A percentile compares a stretch with the other conserved stretches of the same genome.
Conservation (phyloP, 2,113 vertebrate species). For the Psammodynastes pulverulentus region DNA sequence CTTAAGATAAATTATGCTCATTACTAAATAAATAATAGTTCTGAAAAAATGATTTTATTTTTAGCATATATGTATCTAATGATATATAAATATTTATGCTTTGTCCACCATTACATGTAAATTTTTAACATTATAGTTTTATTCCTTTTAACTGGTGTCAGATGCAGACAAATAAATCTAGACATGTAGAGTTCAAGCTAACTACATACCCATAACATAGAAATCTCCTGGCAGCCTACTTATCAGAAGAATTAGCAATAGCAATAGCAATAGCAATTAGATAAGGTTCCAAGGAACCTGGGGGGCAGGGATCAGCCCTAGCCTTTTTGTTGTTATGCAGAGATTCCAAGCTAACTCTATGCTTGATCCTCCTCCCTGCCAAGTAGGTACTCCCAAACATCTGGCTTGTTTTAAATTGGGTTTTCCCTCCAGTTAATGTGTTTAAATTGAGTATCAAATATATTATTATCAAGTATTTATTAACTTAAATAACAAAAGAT, state of each 20-base stretch:
- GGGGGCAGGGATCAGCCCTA: not conserved
- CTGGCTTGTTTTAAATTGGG: not conserved
- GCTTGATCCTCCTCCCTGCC: not conserved
- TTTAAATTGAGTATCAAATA: not conserved
- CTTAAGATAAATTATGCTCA: slow-evolving; percentile 66
- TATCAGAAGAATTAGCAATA: not conserved
- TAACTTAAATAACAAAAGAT: not conserved
- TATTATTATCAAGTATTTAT: not conserved
- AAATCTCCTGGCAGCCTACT: not conserved
- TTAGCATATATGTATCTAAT: slow-evolving; percentile 63
- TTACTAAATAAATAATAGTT: slow-evolving; percentile 65
- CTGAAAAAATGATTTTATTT: slow-evolving; percentile 69
- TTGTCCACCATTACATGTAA: slow-evolving; percentile 45
- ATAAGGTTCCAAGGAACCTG: not conserved
- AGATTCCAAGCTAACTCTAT: not conserved
- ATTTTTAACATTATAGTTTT: slow-evolving; percentile 52
- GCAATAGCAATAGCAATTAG: too few relatives aligned
- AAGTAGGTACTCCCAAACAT: not conserved
- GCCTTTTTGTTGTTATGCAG: not conserved
- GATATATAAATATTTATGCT: slow-evolving; percentile 71
- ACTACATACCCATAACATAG: not conserved
- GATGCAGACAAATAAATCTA: not conserved
- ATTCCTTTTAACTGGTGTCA: slow-evolving; percentile 29
- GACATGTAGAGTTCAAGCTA: not conserved
- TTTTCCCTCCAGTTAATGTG: not conserved